Base-by-base conservation (phyloP, 2,113 vertebrate species). In the Polypterus senegalus region DNA sequence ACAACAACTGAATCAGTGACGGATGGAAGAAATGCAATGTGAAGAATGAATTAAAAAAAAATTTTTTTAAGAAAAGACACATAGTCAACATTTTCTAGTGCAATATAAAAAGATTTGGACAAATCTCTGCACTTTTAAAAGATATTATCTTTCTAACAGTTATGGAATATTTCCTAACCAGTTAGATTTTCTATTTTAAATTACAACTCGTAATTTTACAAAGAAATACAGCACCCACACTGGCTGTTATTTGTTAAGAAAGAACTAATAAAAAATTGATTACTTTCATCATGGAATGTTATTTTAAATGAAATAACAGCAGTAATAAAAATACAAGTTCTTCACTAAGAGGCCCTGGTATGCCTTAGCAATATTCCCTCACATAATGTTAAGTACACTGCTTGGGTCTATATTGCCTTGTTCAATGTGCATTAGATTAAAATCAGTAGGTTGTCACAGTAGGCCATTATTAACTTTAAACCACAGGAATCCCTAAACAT, bases 371-470 rank as follows among this genome's bases (percentile, higher is more conserved):
- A 78, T 80, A 83, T 83, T 82, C 77, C 74, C 66, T 73, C 73
- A 71, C 71, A 73, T 5, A 73, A 71, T 79, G 76, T 79, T 82
- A 79, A 82, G 78, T 76, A 75, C 71, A 77, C 65, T 51, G 72
- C 69, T 73, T 79, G 72, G 77, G 73, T 66, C 72, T 71, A 76
- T 83, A 84, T 81, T 65, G 79, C 73, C 81, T 82, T 85, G 81
- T 81, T 83, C 76, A 78, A 83, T 82, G 77, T 74, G 75, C 75
- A 81, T 74, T 82, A 84, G 81, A 87, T 86, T 87, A 85, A 83
- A 87, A 82, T 87, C 85, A 86, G 85, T 87, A 78, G 85, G 83
- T 83, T 77, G 77, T 81, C 80, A 76, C 74, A 77, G 80, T 67
- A 6, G 77, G 71, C 75, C 69, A 76, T 83, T 84, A 83, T 77